These are phyloP conservation scores for Hesperophylax magnus DNA, from an alignment of 1,140 invertebrate genomes.

Conservation along the genomic window DNA sequence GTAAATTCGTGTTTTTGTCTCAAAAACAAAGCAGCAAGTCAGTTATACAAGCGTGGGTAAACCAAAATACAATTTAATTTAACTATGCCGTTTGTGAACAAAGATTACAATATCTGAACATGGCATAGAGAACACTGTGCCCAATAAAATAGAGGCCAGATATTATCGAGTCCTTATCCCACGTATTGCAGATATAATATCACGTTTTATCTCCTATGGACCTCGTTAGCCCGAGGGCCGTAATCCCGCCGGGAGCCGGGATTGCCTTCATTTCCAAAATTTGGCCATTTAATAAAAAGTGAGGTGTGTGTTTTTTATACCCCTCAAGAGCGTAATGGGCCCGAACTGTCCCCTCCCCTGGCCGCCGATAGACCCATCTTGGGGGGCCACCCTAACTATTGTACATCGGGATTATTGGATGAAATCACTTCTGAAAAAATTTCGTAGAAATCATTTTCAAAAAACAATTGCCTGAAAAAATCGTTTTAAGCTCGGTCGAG, in stretches of 20 bases:
- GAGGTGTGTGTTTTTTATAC: conserved; percentile 42
- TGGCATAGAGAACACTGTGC: too few relatives aligned
- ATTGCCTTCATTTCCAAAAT: conserved; percentile 58
- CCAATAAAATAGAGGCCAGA: background rate
- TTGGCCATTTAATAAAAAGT: conserved; percentile 59
- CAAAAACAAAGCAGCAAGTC: too few relatives aligned
- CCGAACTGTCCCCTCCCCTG: conserved; percentile 52
- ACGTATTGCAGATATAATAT: background rate
- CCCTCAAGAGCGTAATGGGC: conserved; percentile 53
- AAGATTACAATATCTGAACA: too few relatives aligned
- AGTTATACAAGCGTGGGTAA: too few relatives aligned
- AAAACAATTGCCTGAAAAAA: too few relatives aligned
- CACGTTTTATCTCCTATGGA: background rate
- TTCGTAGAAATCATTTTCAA: too few relatives aligned
- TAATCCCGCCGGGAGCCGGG: conserved; percentile 38
- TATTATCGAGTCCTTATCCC: background rate
- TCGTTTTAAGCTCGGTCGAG: too few relatives aligned
- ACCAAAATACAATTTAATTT: too few relatives aligned
- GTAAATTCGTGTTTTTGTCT: too few relatives aligned
- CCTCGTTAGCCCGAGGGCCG: conserved; percentile 13
- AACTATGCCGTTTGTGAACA: too few relatives aligned
- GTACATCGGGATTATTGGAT: conserved; percentile 14
- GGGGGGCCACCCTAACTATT: conserved; percentile 1
- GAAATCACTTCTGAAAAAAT: background rate
- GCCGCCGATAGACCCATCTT: background rate